Conservation (phyloP, 2,888 invertebrate genomes). For the Alsophila aescularia region DNA sequence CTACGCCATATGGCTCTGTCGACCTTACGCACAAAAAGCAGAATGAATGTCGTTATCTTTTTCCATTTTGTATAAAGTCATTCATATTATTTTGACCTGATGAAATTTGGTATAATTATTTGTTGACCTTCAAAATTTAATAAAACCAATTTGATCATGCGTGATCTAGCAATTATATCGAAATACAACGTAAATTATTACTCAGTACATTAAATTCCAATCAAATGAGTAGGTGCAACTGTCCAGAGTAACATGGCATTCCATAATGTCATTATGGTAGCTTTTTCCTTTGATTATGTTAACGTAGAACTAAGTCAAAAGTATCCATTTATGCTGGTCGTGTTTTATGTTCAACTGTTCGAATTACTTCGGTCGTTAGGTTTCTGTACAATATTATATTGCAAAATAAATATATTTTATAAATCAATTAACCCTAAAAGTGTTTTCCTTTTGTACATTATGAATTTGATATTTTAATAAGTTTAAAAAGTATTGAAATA, state of each 20-base stretch:
- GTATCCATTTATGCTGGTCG: not conserved
- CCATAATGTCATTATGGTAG: slow-evolving; percentile 6
- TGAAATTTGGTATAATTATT: not conserved
- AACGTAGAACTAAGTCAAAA: not conserved
- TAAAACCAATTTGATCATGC: not conserved
- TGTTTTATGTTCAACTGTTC: not conserved
- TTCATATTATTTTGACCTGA: not conserved
- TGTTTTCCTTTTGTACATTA: too few relatives aligned
- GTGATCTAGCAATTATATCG: not conserved
- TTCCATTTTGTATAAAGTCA: not conserved
- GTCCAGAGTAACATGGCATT: slow-evolving; percentile 20
- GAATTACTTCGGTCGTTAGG: not conserved
- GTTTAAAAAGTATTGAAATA: too few relatives aligned
- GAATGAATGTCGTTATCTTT: too few relatives aligned
- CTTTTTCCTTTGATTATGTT: slow-evolving; percentile 9
- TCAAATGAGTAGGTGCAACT: slow-evolving; percentile 24
- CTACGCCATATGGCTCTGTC: too few relatives aligned
- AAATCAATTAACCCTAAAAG: not conserved
- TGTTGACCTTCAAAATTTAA: not conserved
- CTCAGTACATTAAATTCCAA: slow-evolving; percentile 22
- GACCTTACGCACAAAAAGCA: too few relatives aligned
- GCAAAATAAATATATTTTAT: not conserved
- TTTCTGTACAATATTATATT: not conserved
- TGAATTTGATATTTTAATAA: too few relatives aligned
- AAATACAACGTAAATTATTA: not conserved